phyloP scores from a whole-genome alignment of 2,888 invertebrate species.

The Mimachlamys varia region DNA sequence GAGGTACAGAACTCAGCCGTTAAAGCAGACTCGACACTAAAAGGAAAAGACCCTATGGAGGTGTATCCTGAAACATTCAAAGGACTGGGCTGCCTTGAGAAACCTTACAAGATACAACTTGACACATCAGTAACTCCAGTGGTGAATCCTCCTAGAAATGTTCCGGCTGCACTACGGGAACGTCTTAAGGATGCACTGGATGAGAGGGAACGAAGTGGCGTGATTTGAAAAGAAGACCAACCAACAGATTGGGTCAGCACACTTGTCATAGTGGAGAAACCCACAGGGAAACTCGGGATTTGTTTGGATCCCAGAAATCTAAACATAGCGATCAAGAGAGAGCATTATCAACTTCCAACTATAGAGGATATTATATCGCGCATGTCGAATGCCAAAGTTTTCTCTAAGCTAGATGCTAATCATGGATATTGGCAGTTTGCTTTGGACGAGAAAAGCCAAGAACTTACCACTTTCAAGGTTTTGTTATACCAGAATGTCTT shows the following conservation, averaged over 20 bases:
- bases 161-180: background rate
- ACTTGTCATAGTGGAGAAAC: slow-evolving; percentile 34
- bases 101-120: slow-evolving; percentile 7
- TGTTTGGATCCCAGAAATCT: too few species aligned
- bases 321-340: background rate
- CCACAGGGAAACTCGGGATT: too few species aligned
- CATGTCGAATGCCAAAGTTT: slow-evolving; percentile 16
- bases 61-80: background rate
- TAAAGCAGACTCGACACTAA: too few species aligned
- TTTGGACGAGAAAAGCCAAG: slow-evolving; percentile 42
- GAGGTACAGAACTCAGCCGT: too few species aligned
- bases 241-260: slow-evolving; percentile 40
- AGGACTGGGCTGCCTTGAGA: slow-evolving; percentile 38
- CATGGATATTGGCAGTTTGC: slow-evolving; percentile 47
- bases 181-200: background rate
- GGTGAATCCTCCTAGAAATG: slow-evolving; percentile 20
- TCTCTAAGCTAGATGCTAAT: slow-evolving; percentile 42
- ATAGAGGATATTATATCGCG: slow-evolving; percentile 14
- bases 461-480: slow-evolving; percentile 45
- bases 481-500: slow-evolving; percentile 49
- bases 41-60: too few species aligned
- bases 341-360: slow-evolving; percentile 14
- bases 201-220: background rate
- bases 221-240: slow-evolving; percentile 38
- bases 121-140: background rate